Percentiles rank a stretch among this genome's conserved stretches.
Conservation (phyloP, 2,888 invertebrate genomes). For the Hanleya hanleyi region DNA sequence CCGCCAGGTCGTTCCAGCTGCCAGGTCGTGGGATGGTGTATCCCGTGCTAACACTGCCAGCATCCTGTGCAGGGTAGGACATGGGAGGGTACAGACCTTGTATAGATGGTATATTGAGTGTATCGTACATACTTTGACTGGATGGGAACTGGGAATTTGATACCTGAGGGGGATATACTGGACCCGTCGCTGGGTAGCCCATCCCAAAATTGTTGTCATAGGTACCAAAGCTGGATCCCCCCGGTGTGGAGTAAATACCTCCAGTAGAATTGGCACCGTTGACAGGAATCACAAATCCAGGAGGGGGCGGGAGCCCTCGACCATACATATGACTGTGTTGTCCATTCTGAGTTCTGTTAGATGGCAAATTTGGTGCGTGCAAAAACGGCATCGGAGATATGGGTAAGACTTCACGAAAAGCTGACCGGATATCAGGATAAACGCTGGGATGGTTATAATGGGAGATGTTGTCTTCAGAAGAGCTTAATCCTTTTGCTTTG, state of each 20-base stretch:
- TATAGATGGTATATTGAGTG: neutral
- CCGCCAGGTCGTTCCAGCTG: slow-evolving; percentile 18
- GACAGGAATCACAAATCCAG: slow-evolving; percentile 13
- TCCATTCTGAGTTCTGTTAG: slow-evolving; percentile 16
- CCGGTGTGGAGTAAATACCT: too few relatives aligned
- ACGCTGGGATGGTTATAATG: slow-evolving; percentile 13
- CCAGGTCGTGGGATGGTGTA: slow-evolving; percentile 19
- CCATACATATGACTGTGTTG: neutral
- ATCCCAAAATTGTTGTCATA: too few relatives aligned
- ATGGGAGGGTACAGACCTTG: neutral
- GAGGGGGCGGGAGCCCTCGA: slow-evolving; percentile 11
- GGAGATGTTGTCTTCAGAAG: slow-evolving; percentile 31
- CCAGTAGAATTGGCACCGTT: neutral
- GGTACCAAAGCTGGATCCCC: too few relatives aligned
- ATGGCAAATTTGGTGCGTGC: too few relatives aligned
- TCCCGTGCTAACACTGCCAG: neutral
- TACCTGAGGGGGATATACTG: neutral
- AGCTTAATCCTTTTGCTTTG: slow-evolving; percentile 18
- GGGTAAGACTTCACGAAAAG: slow-evolving; percentile 46
- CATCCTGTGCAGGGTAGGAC: neutral
- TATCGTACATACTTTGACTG: neutral
- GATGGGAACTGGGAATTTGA: neutral
- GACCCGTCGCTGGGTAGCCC: too few relatives aligned
- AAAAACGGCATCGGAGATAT: too few relatives aligned
- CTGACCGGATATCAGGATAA: slow-evolving; percentile 62